Evolutionary conservation across 1,140 invertebrate species (phyloP).

Genomic region (Habropoda laboriosa): DNA sequence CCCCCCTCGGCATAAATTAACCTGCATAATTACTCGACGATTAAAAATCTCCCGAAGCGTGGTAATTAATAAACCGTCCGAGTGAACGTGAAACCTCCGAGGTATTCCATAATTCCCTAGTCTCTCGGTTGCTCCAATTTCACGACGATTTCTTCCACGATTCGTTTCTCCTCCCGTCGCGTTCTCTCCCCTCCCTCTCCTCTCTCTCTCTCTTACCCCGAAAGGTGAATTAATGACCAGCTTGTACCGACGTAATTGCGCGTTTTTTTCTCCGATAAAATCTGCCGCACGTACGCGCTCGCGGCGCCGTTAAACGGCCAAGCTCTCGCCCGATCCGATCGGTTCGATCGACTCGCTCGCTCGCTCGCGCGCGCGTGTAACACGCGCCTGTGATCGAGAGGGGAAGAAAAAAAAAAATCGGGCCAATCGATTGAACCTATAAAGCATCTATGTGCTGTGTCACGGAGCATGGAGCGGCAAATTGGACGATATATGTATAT

Average conservation of each 20-base stretch:
- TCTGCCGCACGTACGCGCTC: conserved; percentile 15
- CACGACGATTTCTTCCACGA: too few relatives aligned
- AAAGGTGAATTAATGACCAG: conserved; percentile 12
- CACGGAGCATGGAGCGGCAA: conserved; percentile 21
- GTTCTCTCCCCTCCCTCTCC: too few relatives aligned
- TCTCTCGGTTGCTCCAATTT: neutral
- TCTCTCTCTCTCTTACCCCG: too few relatives aligned
- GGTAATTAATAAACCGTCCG: conserved; percentile 15
- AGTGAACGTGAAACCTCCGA: neutral
- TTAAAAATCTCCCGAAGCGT: neutral
- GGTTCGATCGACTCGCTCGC: neutral
- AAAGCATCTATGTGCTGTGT: conserved; percentile 11
- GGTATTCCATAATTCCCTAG: neutral
- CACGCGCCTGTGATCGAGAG: neutral
- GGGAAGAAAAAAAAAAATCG: conserved; percentile 5
- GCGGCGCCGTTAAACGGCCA: neutral
- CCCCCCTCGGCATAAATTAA: neutral
- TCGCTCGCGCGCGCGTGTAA: neutral
- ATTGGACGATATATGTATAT: too few relatives aligned
- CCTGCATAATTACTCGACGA: neutral
- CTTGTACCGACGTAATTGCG: neutral
- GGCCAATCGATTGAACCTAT: neutral
- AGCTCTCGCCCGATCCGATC: neutral
- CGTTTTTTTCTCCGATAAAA: conserved; percentile 18
- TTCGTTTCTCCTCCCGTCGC: neutral